phyloP scores from a whole-genome alignment of 2,797 vertebrate species.

The Monodelphis domestica region DNA sequence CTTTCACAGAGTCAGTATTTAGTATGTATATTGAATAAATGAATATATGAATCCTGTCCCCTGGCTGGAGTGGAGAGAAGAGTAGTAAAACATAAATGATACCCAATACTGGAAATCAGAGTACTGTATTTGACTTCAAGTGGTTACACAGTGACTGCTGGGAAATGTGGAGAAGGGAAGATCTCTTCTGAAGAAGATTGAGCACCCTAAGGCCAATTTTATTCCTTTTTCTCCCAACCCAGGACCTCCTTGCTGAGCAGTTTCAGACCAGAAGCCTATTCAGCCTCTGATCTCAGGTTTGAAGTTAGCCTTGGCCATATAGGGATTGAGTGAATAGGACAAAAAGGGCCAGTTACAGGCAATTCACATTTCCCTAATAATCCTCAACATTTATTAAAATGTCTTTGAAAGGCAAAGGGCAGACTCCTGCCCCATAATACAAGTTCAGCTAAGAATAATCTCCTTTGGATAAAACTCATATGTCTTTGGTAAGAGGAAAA shows the following conservation, averaged over 20 bases:
- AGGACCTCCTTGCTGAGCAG: background rate
- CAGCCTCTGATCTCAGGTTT: background rate
- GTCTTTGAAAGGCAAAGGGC: background rate
- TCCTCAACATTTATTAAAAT: background rate
- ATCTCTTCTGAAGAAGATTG: background rate
- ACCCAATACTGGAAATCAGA: background rate
- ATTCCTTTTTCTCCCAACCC: background rate
- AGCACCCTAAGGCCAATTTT: background rate
- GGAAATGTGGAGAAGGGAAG: background rate
- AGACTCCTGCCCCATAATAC: background rate
- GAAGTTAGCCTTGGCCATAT: background rate
- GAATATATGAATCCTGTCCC: background rate
- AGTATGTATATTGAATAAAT: background rate
- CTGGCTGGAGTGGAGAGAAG: background rate
- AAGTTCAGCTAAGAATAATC: background rate
- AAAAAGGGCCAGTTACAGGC: background rate
- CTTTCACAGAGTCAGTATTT: background rate
- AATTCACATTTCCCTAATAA: background rate
- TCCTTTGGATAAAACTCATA: background rate
- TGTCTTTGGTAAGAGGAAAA: background rate
- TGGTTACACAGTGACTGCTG: background rate
- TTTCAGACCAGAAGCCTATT: background rate
- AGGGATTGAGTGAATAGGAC: background rate
- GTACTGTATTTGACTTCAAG: background rate
- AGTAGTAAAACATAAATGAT: background rate